Base-by-base conservation (phyloP, 2,797 vertebrate genomes). In the Leuciscus waleckii region DNA sequence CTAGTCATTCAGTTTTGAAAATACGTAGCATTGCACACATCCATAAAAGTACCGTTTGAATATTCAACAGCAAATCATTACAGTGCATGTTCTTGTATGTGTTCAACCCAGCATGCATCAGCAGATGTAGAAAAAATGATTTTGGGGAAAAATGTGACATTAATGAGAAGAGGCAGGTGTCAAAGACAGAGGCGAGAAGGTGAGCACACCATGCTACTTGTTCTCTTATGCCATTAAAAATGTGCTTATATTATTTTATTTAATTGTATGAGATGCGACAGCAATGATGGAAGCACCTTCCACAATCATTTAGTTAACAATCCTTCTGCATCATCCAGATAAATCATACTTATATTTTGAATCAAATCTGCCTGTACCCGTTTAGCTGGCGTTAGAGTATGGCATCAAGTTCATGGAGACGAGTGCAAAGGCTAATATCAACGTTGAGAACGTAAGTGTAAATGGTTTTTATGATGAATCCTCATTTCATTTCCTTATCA, bases 331-430 rank as follows among this genome's bases (percentile, higher is more conserved):
- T 77, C 13, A 77, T 77, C 51, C 35, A 41, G 49, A 7, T 35
- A 54, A 35, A 75, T 56, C 73, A 5, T 56, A 5, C 2, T 37
- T 26, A 23, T 58, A 10, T 77, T 17, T 61, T 41, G 7, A 26
- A 26, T 78, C 23, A 35, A 70, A 46, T 26, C 14, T 70, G 54
- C 4, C 6, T 63, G 37, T 70, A 21, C 2, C 51, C 0, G 2
- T 74, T 49, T 89, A 99, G 98, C 95, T 99, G 85, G 98, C 98
- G 2, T 93, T 96, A 29, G 98, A 98, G 90, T 99, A 96, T 35
- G 97, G 97, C 43, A 98, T 99, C 90, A 99, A 99, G 92, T 99
- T 99, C 92, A 98, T 99, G 97, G 98, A 99, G 95, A 99, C 98
- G 43, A 99, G 98, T 21, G 98, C 98, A 19, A 99, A 99, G 93